Evolutionary conservation across 2,888 invertebrate genomes (phyloP), one percentile per base, ranked within the genome.

Genomic region (Sphaeridia pumilis): DNA sequence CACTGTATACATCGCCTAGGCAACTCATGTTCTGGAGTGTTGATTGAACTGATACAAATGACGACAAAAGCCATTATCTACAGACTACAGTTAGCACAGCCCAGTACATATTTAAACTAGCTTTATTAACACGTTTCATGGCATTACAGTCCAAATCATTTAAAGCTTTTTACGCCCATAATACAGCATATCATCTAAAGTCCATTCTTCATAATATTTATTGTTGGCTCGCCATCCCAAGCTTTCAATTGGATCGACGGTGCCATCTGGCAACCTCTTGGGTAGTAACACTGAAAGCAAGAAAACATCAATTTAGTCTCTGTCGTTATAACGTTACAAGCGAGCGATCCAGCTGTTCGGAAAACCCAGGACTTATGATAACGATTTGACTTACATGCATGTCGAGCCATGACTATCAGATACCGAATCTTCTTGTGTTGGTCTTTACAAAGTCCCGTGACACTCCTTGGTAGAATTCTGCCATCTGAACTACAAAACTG

Each of bases 401-500:
- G 85, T 63, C 89, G 87, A 4, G 92, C 87, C 87, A 89, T 87
- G 2, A 84, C 73, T 0, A 90, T 84, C 69, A 92, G 72, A 50
- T 75, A 76, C 0, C 79, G 76, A 55, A 90, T 76, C 68, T 81
- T 78, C 67, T 78, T 82, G 65, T 93, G 89, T 66, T 90, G 88
- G 3, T 76, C 74, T 4, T 67, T 70, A 66, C 92, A 92, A 20
- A 92, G 70, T 0, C 85, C 84, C 2, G 90, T 87, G 14, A 88
- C 75, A 49, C 84, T 75, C 49, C 78, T 75, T 0, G 90, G 88
- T 52, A 92, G 68, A 79, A 90, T 81, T 62, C 83, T 82, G 0
- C 90, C 90, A 72, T 89, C 84, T 0, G 80, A 76, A 48, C 85
- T 76, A 0, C 89, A 73, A 71, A 89, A 93, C 72, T 93, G 92